Conservation (phyloP, 1,140 invertebrate species). For the Heterodera carotae region DNA sequence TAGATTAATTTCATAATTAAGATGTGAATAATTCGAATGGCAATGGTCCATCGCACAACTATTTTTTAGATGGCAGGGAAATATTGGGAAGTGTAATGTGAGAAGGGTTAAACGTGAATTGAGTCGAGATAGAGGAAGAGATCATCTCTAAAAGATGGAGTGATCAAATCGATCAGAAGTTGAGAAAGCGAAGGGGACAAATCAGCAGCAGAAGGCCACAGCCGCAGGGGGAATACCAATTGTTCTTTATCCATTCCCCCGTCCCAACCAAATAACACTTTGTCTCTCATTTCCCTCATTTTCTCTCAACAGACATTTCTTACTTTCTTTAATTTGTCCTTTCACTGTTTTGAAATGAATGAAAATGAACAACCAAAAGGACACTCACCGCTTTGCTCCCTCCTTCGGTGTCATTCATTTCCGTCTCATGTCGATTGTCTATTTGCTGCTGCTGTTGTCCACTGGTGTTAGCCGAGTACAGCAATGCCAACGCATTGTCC, state of each 20-base stretch:
- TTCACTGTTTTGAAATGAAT: no score
- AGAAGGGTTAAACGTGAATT: not conserved
- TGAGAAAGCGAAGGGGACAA: not conserved
- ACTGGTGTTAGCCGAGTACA: not conserved
- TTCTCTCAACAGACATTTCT: not conserved
- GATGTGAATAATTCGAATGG: not conserved
- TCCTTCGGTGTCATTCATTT: not conserved
- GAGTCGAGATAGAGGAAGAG: not conserved
- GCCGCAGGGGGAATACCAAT: not conserved
- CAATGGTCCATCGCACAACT: not conserved
- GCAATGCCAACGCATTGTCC: not conserved
- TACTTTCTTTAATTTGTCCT: not conserved
- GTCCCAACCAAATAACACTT: not conserved
- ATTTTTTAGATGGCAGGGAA: not conserved
- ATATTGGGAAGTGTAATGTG: not conserved
- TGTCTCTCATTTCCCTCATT: not conserved
- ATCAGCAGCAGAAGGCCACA: not conserved
- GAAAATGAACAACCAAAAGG: not conserved
- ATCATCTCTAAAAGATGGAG: not conserved
- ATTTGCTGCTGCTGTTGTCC: not conserved
- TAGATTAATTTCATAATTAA: not conserved
- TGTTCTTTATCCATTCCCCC: not conserved
- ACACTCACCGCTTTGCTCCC: not conserved
- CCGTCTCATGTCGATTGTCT: not conserved
- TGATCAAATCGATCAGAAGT: conserved; percentile 3